Base-by-base conservation (phyloP, 2,797 vertebrate species). In the Lateolabrax maculatus region DNA sequence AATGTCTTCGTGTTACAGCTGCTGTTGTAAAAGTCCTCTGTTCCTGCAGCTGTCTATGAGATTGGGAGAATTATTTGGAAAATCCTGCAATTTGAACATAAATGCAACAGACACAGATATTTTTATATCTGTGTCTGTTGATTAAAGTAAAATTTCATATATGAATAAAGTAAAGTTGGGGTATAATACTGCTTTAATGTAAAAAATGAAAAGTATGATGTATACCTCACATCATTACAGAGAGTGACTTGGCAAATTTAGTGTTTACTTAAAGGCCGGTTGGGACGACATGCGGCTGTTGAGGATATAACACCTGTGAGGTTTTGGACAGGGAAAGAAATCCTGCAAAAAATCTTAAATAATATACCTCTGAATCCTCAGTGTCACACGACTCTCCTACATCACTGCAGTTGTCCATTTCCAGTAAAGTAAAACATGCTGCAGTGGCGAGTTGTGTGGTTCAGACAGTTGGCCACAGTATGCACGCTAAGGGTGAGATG, bases 401-500 rank as follows among this genome's bases (percentile, higher is more conserved):
- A 1, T 41, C n/a, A 10, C 21, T 46, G 25, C 49, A 39, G 53
- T 44, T 21, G 8, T 46, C 68, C 6, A n/a, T 31, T 71, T 51
- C 25, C 63, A 27, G 53, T 52, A 43, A 71, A 49, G 36, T 11
- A 62, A 41, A 36, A 36, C 8, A 44, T 6, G 1, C 8, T 25
- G 16, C 12, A 57, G 39, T 58, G 9, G 66, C 46, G 23, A 78
- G 18, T 43, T 57, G 56, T n/a, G 2, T 9, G 51, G 48, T 15
- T 55, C 3, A 7, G 36, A 37, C 71, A 58, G 34, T 55, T 29
- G 39, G 46, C 27, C 27, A 48, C 55, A 25, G 64, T 19, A 5
- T 19, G n/a, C 74, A 46, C 19, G 48, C 23, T 44, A 5, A 64
- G 71, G 58, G 31, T 1, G 56, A 71, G 51, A 61, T 57, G 51